Percentiles rank a stretch among this genome's conserved stretches.
Conservation (phyloP, 2,888 invertebrate genomes). For the Asteroscopus sphinx region DNA sequence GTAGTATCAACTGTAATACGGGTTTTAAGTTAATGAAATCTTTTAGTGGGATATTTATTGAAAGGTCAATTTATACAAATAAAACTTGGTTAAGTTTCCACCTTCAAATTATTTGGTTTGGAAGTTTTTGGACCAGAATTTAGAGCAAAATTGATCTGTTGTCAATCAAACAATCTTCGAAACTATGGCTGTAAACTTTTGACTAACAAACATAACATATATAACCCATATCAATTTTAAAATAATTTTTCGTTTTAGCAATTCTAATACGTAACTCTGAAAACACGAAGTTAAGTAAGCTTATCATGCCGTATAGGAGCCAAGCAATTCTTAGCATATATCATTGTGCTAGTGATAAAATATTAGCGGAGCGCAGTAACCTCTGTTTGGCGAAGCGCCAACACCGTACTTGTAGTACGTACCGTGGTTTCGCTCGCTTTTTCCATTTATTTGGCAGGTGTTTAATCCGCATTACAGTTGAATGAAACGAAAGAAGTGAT, state of each 20-base stretch:
- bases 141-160: too few relatives aligned
- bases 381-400: constrained; percentile 39
- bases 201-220: too few relatives aligned
- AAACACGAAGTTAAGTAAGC: constrained; percentile 15
- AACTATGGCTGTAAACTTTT: too few relatives aligned
- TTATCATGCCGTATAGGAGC: constrained; percentile 13
- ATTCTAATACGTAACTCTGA: constrained; percentile 3
- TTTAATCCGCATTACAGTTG: constrained; percentile 43
- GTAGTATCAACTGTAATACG: constrained; percentile 7
- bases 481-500: constrained; percentile 29
- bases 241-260: neutral
- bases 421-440: constrained; percentile 26
- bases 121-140: too few relatives aligned
- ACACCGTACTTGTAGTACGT: constrained; percentile 32
- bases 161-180: too few relatives aligned
- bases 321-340: constrained; percentile 30
- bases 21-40: too few relatives aligned
- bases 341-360: constrained; percentile 41
- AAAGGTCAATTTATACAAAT: too few relatives aligned
- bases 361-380: constrained; percentile 39
- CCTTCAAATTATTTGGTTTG: too few relatives aligned
- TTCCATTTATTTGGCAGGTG: constrained; percentile 48
- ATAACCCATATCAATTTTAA: neutral
- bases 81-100: too few relatives aligned
- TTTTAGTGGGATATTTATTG: too few relatives aligned